phyloP scores from a whole-genome alignment of 2,797 vertebrate species.

The Setipinna tenuifilis region DNA sequence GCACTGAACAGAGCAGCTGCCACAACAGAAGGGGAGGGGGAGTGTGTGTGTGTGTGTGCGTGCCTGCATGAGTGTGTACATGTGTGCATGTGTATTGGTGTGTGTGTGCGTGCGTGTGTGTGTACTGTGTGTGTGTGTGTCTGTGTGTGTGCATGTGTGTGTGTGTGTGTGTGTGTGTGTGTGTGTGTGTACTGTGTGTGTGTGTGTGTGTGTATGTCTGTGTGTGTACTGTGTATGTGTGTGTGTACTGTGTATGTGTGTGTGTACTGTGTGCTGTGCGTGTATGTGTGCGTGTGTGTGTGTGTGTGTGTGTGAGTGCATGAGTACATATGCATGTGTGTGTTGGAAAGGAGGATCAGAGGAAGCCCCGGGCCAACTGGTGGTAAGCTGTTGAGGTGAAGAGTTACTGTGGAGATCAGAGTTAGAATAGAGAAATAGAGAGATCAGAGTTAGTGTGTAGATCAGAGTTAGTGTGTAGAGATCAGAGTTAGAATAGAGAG shows the following conservation, averaged over 20 bases:
- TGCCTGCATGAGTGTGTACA: neutral
- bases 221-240: neutral
- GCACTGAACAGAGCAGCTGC: neutral
- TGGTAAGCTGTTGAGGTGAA: too few relatives aligned
- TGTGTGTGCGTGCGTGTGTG: neutral
- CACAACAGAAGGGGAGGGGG: neutral
- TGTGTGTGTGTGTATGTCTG: neutral
- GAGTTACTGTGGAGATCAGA: neutral
- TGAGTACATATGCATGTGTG: too few relatives aligned
- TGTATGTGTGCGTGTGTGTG: neutral
- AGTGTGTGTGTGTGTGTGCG: neutral
- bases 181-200: neutral
- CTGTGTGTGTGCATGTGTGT: neutral
- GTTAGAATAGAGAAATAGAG: conserved; percentile 19
- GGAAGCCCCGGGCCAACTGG: too few relatives aligned
- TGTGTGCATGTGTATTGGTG: neutral
- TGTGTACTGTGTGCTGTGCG: neutral
- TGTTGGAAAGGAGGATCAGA: too few relatives aligned
- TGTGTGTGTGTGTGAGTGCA: too few relatives aligned
- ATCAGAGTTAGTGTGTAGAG: too few relatives aligned
- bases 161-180: neutral
- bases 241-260: too few relatives aligned
- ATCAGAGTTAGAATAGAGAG: too few relatives aligned
- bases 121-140: neutral
- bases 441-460: too few relatives aligned